These are phyloP conservation scores for Lophura swinhoii DNA, from an alignment of 2,797 vertebrate genomes.

Conservation along the genomic window DNA sequence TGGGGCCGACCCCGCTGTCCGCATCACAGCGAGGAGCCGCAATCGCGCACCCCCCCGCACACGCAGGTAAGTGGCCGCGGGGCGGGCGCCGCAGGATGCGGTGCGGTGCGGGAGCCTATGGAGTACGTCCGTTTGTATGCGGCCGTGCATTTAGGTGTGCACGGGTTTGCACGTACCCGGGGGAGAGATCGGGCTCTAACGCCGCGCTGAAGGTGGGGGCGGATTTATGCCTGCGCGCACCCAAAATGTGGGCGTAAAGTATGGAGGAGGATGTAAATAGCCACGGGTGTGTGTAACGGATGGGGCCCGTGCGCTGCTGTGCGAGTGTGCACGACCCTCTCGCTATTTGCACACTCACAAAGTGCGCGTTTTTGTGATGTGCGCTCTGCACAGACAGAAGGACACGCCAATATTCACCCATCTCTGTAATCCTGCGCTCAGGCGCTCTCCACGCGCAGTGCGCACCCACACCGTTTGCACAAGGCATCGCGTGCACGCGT, in stretches of 20 bases:
- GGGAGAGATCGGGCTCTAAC: no score
- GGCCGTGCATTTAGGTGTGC: not conserved
- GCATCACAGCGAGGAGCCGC: not conserved
- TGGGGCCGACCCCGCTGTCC: not conserved
- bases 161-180: not conserved
- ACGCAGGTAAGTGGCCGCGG: not conserved
- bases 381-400: rapidly evolving
- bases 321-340: rapidly evolving
- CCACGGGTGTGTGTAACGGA: rapidly evolving
- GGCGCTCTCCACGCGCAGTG: rapidly evolving
- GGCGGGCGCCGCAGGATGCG: not conserved
- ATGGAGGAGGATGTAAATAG: rapidly evolving
- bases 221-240: rapidly evolving
- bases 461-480: no score
- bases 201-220: not conserved
- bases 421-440: rapidly evolving
- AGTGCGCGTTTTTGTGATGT: rapidly evolving
- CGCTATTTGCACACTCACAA: not conserved
- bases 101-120: rapidly evolving
- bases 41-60: not conserved
- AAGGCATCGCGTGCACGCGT: rapidly evolving
- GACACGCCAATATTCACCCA: rapidly evolving
- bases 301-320: not conserved
- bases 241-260: not conserved
- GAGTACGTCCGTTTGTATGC: rapidly evolving